Evolutionary conservation across 2,888 invertebrate species (phyloP), one percentile per base, ranked within the genome.

Genomic region (Phoenoteleia sp.): DNA sequence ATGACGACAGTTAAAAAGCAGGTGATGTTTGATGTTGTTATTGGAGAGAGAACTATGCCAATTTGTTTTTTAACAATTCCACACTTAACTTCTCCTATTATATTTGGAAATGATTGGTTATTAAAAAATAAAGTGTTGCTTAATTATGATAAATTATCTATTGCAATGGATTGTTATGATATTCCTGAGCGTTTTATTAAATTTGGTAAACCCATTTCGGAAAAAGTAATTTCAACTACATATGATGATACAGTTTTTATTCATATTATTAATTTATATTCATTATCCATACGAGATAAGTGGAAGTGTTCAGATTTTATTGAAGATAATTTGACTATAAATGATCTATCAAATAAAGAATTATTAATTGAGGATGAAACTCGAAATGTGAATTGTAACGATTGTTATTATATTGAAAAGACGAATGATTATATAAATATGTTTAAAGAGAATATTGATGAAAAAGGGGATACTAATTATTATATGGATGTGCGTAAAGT

Each of bases 91-190:
- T 76, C 66, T 13, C 36, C 42, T 3, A 47, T 76, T 0, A 76
- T 76, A 3, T 21, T 76, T 0, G 76, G 62, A 1, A 76, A 67
- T 19, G 49, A 75, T 42, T 75, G 74, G 74, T 36, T 75, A 49
- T 52, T 11, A 19, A 52, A 13, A 19, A 47, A 47, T 39, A n/a
- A 39, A 39, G 13, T n/a, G 13, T 3, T 5, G 0, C 7, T 39
- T 2, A n/a, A 39, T 39, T 39, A 39, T 39, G 2, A 15, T 5
- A 39, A 39, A n/a, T n/a, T 39, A 3, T 39, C 39, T n/a, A n/a
- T 39, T 39, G n/a, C n/a, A 1, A 39, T 39, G 13, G 2, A 39
- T n/a, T 3, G n/a, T 39, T 39, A 39, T 39, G 2, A 39, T n/a
- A 15, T 39, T 3, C 39, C 39, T 2, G n/a, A 39, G 5, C 2